Conservation (phyloP, 2,888 invertebrate species). For the Stenurella melanura region DNA sequence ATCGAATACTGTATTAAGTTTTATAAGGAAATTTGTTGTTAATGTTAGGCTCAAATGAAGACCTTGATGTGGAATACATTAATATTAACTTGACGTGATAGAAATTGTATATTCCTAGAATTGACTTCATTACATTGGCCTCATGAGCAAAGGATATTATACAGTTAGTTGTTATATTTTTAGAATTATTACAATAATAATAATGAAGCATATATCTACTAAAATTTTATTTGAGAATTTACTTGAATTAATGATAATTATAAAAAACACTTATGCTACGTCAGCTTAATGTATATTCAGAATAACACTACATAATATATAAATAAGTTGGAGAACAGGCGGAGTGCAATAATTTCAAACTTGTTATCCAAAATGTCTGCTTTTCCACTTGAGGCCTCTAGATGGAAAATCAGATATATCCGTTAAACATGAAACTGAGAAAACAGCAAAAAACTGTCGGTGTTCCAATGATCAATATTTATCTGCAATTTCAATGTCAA, state of each 20-base stretch:
- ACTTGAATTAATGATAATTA: neutral
- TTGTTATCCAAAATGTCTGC: too few species aligned
- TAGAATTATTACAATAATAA: neutral
- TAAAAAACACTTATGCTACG: too few species aligned
- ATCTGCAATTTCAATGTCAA: too few species aligned
- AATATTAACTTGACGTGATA: neutral
- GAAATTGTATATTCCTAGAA: neutral
- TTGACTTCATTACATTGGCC: neutral
- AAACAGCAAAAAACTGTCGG: too few species aligned
- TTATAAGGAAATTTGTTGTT: neutral
- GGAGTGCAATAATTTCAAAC: too few species aligned
- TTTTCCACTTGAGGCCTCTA: too few species aligned
- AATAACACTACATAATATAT: too few species aligned
- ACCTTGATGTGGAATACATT: neutral
- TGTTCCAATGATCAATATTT: too few species aligned
- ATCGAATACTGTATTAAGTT: constrained; percentile 3
- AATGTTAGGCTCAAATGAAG: neutral
- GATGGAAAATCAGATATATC: too few species aligned
- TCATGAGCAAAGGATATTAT: neutral
- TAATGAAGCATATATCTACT: neutral
- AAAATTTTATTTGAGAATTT: neutral
- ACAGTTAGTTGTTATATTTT: neutral
- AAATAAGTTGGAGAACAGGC: too few species aligned
- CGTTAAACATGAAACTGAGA: too few species aligned
- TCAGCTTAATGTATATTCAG: too few species aligned